Percentiles rank a stretch among this genome's conserved stretches.
These are phyloP conservation scores for Palythoa heliodiscus DNA, from an alignment of 92 coral and sea anemone genomes.

Conservation along the genomic window DNA sequence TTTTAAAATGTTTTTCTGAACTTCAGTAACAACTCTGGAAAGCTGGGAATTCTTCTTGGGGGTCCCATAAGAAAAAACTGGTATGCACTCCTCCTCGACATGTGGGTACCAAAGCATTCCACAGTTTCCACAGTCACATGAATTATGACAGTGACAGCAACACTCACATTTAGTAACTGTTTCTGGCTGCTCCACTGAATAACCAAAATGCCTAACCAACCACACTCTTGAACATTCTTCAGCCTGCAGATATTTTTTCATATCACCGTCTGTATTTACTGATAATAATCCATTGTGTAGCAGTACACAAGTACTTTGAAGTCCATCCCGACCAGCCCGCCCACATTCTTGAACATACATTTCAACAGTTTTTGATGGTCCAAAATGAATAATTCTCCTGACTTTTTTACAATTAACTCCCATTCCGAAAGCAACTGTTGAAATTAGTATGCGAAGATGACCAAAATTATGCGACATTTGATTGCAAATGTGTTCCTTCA, in stretches of 20 bases:
- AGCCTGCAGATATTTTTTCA: background rate
- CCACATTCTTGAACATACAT: constrained; percentile 72
- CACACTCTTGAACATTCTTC: too few species aligned
- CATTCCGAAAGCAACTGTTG: constrained; percentile 80
- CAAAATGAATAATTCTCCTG: constrained; percentile 61
- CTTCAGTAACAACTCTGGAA: too few species aligned
- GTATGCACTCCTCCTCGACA: too few species aligned
- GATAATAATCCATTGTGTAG: constrained; percentile 44
- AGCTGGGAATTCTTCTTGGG: too few species aligned
- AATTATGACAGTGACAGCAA: too few species aligned
- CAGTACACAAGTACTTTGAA: constrained; percentile 31
- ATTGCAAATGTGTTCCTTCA: constrained; percentile 54
- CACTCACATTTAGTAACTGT: too few species aligned
- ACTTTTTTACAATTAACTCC: constrained; percentile 65
- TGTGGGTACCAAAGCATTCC: too few species aligned
- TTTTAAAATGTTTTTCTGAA: too few species aligned
- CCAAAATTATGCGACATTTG: constrained; percentile 42
- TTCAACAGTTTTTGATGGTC: constrained; percentile 65
- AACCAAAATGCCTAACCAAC: too few species aligned
- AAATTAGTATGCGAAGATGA: constrained; percentile 45
- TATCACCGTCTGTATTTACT: constrained; percentile 22
- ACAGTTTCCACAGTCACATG: too few species aligned
- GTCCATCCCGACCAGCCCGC: constrained; percentile 70
- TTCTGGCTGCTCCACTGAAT: too few species aligned
- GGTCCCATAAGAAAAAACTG: too few species aligned